phyloP scores from a whole-genome alignment of 2,888 invertebrate species.

The Philaethria dido region DNA sequence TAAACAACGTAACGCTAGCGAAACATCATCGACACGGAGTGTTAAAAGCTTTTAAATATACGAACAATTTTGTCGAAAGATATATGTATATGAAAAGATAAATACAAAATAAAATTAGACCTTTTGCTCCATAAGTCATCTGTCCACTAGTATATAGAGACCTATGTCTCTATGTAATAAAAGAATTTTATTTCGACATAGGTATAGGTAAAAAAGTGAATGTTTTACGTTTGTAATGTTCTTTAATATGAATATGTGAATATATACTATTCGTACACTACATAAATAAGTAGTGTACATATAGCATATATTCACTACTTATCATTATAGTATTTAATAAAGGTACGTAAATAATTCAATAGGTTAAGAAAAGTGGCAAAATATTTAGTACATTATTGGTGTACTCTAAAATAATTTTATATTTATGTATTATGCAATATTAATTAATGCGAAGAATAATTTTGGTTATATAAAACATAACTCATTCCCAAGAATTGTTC shows the following conservation, averaged over 20 bases:
- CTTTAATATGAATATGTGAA: too few species aligned
- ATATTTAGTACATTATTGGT: neutral
- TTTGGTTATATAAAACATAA: conserved; percentile 18
- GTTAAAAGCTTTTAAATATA: conserved; percentile 49
- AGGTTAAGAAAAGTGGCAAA: too few species aligned
- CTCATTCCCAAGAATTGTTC: conserved; percentile 42
- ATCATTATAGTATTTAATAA: neutral
- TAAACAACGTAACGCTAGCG: conserved; percentile 34
- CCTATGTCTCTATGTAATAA: conserved; percentile 18
- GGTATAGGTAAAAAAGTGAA: too few species aligned
- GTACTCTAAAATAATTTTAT: neutral
- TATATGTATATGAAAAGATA: conserved; percentile 54
- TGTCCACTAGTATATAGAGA: conserved; percentile 53
- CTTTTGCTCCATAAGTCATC: conserved; percentile 56
- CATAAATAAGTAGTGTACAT: too few species aligned
- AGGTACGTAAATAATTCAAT: neutral
- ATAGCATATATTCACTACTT: neutral
- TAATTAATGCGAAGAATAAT: too few species aligned
- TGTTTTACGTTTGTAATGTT: too few species aligned
- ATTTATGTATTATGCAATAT: neutral
- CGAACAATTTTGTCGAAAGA: conserved; percentile 53
- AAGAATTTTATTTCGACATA: too few species aligned
- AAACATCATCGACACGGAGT: conserved; percentile 34
- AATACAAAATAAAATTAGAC: conserved; percentile 62
- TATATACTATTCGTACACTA: too few species aligned